Conservation (phyloP, 2,888 invertebrate genomes). For the Molanna angustata region DNA sequence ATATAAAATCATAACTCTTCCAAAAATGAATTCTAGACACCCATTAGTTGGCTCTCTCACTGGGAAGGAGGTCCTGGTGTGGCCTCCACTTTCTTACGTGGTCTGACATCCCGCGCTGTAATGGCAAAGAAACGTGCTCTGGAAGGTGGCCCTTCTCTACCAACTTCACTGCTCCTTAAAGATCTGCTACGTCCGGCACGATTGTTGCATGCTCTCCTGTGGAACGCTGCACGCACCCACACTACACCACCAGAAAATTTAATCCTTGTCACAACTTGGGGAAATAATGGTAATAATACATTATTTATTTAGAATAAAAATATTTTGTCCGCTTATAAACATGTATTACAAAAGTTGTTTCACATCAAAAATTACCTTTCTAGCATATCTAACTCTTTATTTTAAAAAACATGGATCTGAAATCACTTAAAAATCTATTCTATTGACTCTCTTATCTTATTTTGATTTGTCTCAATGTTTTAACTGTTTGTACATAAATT, state of each 20-base stretch:
- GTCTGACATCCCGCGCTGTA: constrained; percentile 21
- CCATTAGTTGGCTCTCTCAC: constrained; percentile 61
- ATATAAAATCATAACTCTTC: too few species aligned
- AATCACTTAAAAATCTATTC: too few species aligned
- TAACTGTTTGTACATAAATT: too few species aligned
- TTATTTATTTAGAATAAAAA: too few species aligned
- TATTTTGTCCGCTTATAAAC: too few species aligned
- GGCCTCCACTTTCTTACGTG: constrained; percentile 22
- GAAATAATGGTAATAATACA: constrained; percentile 26
- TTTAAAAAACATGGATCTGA: too few species aligned
- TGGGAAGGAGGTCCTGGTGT: constrained; percentile 58
- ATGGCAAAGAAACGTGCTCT: constrained; percentile 12
- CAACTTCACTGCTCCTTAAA: not conserved
- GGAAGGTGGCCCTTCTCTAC: not conserved
- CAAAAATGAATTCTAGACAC: constrained; percentile 68
- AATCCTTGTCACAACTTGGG: constrained; percentile 21
- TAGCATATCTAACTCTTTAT: not conserved
- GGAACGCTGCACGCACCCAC: constrained; percentile 21
- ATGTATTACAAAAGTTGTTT: too few species aligned
- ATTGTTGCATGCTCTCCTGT: constrained; percentile 21
- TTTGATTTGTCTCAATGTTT: too few species aligned
- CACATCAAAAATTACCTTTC: not conserved
- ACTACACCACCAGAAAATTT: constrained; percentile 24
- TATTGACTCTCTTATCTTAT: too few species aligned
- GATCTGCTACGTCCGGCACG: constrained; percentile 17